Base-by-base conservation (phyloP, 2,888 invertebrate genomes). In the Tachystola acroxantha region DNA sequence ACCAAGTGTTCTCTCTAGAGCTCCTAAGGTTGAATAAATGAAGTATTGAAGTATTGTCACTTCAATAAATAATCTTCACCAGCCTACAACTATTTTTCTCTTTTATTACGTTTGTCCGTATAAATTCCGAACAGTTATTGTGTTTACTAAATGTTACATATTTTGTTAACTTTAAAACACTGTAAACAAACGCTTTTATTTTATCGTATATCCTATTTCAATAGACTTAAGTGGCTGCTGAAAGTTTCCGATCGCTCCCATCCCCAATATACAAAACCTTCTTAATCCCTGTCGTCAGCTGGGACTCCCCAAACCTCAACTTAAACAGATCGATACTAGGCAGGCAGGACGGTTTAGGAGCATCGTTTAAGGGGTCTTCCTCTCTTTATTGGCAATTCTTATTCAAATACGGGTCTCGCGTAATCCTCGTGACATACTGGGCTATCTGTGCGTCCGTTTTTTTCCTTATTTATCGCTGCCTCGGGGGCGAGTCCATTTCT, bases 401-500 rank as follows among this genome's bases (percentile, higher is more conserved):
- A 85, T 84, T 85, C 78, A 82, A 84, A 82, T 79, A 77, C 66
- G 69, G 69, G 59, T 57, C 62, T 63, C 45, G 64, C 61, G 73
- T 79, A 81, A 80, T 82, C 81, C 72, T 62, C 54, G 65, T 71
- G 80, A 81, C 82, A 79, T 74, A 76, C 79, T 70, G 71, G 71
- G 64, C 72, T 70, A 75, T 76, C 73, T 73, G 64, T 57, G 57
- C 71, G 76, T 74, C 74, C 72, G 64, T 57, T 76, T 62, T n/a
- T 73, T 76, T 75, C 73, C 64, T 77, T 84, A 80, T 81, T 82
- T 80, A 77, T 78, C 65, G 67, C n/a, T n/a, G n/a, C n/a, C n/a
- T n/a, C n/a, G n/a, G n/a, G n/a, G n/a, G n/a, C n/a, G n/a, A n/a
- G n/a, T 70, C 77, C 79, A 80, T 84, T 82, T 78, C 75, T 82